A percentile compares a stretch with the other conserved stretches of the same genome.
Conservation (phyloP, 2,888 invertebrate genomes). For the Hoplodrina ambigua region DNA sequence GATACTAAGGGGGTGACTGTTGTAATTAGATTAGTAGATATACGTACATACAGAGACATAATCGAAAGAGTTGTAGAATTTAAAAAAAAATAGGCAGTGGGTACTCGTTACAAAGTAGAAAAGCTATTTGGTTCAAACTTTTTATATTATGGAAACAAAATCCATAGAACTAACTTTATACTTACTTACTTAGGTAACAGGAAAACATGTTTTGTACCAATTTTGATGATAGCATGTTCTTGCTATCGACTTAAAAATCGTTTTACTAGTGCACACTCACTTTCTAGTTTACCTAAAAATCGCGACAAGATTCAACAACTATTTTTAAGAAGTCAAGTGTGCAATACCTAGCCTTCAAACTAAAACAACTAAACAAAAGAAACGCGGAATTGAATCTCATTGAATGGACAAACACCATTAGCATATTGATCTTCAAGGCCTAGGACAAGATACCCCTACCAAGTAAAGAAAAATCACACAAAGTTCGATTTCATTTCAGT, state of each 20-base stretch:
- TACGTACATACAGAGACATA: no score
- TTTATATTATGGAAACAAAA: constrained; percentile 34
- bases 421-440: background rate
- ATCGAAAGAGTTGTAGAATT: no score
- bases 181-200: constrained; percentile 2
- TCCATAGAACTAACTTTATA: constrained; percentile 43
- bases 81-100: background rate
- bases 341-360: no score
- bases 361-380: no score
- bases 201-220: constrained; percentile 46
- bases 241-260: constrained; percentile 10
- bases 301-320: no score
- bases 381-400: no score
- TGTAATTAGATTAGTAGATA: no score
- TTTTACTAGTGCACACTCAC: background rate
- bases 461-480: background rate
- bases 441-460: background rate
- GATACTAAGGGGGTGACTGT: no score
- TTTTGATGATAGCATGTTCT: constrained; percentile 28
- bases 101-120: constrained; percentile 20
- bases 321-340: no score
- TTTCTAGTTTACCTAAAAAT: background rate
- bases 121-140: constrained; percentile 34
- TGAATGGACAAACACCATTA: no score
- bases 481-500: background rate